Conservation (phyloP, 2,113 vertebrate species). For the Ictidomys tridecemlineatus region DNA sequence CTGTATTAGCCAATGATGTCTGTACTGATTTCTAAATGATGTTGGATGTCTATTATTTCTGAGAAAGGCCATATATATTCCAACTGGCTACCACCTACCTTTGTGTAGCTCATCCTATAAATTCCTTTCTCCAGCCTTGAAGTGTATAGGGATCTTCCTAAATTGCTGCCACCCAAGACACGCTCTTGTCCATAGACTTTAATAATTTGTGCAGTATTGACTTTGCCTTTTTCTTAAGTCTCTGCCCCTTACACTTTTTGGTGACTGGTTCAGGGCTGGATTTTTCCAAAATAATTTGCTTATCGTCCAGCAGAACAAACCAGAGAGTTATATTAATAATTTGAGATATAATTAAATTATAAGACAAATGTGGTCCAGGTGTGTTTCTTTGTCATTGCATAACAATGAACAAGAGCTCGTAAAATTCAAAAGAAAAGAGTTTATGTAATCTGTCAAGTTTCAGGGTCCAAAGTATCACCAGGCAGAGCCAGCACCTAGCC, state of each 20-base stretch:
- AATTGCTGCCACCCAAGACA: neutral
- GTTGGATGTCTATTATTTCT: neutral
- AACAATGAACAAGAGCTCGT: neutral
- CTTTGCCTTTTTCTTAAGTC: neutral
- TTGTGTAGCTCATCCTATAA: neutral
- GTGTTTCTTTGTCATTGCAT: neutral
- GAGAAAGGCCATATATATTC: neutral
- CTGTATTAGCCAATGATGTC: neutral
- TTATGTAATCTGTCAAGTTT: neutral
- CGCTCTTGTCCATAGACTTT: neutral
- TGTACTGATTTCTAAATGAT: neutral
- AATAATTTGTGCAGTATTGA: neutral
- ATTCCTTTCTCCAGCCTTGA: neutral
- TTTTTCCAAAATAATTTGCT: neutral
- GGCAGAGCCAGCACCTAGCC: no score
- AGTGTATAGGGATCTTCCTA: neutral
- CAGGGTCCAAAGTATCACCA: neutral
- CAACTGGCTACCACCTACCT: neutral
- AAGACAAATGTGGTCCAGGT: neutral
- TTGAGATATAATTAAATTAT: slow-evolving; percentile 7
- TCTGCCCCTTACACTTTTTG: neutral
- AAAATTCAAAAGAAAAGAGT: neutral
- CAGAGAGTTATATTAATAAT: neutral
- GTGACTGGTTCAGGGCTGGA: neutral
- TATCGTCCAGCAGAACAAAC: neutral